These are phyloP conservation scores for Apteryx mantelli DNA, from an alignment of 2,113 vertebrate species.

Conservation along the genomic window DNA sequence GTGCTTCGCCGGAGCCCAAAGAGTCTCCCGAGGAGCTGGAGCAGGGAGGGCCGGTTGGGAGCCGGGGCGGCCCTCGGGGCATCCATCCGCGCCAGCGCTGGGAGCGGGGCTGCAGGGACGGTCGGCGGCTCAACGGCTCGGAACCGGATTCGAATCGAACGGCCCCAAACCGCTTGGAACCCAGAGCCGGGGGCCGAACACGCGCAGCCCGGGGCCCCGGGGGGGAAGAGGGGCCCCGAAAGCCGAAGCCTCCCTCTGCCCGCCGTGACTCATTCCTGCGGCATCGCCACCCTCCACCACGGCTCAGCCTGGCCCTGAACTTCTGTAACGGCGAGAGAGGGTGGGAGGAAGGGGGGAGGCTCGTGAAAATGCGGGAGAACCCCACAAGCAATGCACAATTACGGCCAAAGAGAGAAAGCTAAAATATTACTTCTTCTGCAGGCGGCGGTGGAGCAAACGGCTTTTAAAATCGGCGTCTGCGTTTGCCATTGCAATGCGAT, in stretches of 20 bases:
- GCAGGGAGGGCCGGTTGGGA: background rate
- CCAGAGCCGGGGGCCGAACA: background rate
- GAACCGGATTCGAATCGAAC: background rate
- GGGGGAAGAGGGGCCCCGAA: background rate
- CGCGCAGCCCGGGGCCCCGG: background rate
- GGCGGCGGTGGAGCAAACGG: background rate
- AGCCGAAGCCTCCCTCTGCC: background rate
- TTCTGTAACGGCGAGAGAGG: background rate
- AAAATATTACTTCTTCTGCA: background rate
- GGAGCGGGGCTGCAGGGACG: background rate
- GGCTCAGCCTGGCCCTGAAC: background rate
- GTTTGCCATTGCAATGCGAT: accelerated
- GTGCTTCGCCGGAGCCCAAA: background rate
- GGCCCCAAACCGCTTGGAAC: background rate
- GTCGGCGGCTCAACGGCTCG: background rate
- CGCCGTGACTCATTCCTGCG: background rate
- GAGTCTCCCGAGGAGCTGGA: constrained; percentile 16
- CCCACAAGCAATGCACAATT: background rate
- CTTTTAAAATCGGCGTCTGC: background rate
- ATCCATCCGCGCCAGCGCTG: background rate
- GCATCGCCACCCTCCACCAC: background rate
- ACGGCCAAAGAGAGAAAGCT: background rate
- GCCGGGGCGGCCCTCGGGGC: background rate
- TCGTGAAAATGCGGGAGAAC: accelerated
- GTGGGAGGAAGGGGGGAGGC: background rate